Evolutionary conservation across 1,140 invertebrate genomes (phyloP), one percentile per base, ranked within the genome.

Genomic region (Thrips palmi): DNA sequence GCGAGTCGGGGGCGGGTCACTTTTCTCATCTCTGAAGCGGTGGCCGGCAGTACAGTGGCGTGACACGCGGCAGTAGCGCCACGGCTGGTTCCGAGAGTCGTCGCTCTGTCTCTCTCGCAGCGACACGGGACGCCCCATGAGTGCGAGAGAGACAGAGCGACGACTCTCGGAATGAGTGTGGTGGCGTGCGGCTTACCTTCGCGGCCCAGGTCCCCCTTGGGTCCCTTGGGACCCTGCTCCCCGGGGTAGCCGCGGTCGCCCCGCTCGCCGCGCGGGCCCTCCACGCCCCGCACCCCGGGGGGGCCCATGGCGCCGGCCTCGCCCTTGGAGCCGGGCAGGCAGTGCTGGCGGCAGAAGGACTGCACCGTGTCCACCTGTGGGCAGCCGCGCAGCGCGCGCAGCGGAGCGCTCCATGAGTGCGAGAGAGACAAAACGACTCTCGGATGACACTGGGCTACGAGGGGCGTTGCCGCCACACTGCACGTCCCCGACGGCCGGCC

Each of bases 341-440:
- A 89, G 50, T 82, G 82, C 24, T 84, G 73, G 48, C 65, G 65
- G 47, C 79, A 84, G 48, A 79, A 79, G 4, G 71, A 73, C 56
- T 80, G 68, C 32, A 84, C 73, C 1, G 73, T 72, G 37, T 70
- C 63, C 41, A 74, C 63, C 75, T 80, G 52, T 27, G 12, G 12
- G 12, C 24, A 27, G n/a, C n/a, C n/a, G n/a, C n/a, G n/a, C n/a
- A n/a, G n/a, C n/a, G n/a, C n/a, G n/a, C n/a, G n/a, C n/a, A n/a
- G n/a, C n/a, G n/a, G n/a, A n/a, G n/a, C n/a, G n/a, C n/a, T n/a
- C n/a, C n/a, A n/a, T n/a, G n/a, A n/a, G n/a, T n/a, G n/a, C n/a
- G n/a, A n/a, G n/a, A n/a, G n/a, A n/a, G n/a, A n/a, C n/a, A n/a
- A n/a, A n/a, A n/a, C n/a, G n/a, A n/a, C n/a, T n/a, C n/a, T n/a